Conservation (phyloP, 2,797 vertebrate species). For the Pangasius djambal region DNA sequence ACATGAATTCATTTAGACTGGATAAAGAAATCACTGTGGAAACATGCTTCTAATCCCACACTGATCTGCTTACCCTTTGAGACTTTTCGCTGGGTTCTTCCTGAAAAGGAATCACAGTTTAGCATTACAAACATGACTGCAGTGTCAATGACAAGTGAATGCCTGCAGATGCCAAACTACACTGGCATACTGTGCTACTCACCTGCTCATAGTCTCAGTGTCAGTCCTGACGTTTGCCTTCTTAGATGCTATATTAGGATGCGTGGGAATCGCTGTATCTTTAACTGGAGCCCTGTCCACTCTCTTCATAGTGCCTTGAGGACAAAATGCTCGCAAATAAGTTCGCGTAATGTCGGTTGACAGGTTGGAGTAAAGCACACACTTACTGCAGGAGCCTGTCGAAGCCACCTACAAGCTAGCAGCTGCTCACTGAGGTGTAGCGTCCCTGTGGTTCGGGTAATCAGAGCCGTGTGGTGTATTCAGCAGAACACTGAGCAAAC, state of each 20-base stretch:
- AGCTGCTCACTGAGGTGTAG: not conserved
- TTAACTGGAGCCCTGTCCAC: conserved; percentile 58
- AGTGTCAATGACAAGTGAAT: not conserved
- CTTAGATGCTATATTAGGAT: conserved; percentile 44
- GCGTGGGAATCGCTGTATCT: conserved; percentile 54
- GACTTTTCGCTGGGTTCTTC: conserved; percentile 39
- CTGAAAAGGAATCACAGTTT: conserved; percentile 16
- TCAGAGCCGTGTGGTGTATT: not conserved
- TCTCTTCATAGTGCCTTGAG: conserved; percentile 34
- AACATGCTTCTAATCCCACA: not conserved
- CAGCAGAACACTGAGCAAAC: not conserved
- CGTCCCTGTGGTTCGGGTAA: not conserved
- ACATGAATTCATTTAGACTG: not conserved
- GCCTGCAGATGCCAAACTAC: not conserved
- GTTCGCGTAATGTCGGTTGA: not conserved
- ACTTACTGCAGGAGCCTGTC: not conserved
- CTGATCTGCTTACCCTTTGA: conserved; percentile 46
- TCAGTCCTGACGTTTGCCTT: conserved; percentile 58
- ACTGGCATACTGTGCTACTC: not conserved
- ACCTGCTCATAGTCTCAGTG: conserved; percentile 66
- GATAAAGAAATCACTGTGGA: not conserved
- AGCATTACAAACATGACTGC: not conserved
- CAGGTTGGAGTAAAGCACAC: not conserved
- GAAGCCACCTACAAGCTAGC: not conserved
- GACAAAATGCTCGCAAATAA: not conserved